Conservation (phyloP, 2,888 invertebrate species). For the Phytoseiulus persimilis region DNA sequence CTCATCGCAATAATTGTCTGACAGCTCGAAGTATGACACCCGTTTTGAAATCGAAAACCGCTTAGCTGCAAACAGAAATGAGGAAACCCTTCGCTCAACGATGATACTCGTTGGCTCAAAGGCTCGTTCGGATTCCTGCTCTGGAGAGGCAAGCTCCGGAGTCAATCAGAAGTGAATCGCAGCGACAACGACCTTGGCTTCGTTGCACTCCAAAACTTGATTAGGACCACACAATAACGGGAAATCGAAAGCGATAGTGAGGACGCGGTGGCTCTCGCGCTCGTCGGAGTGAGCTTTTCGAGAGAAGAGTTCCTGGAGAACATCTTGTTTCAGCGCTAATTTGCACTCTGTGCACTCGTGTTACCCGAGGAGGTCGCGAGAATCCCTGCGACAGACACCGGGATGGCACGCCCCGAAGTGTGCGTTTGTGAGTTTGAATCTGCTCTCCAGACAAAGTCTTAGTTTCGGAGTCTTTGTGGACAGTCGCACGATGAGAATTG, state of each 20-base stretch:
- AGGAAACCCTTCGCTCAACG: not conserved
- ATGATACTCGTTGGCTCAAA: not conserved
- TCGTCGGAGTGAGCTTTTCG: no score
- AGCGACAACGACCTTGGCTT: not conserved
- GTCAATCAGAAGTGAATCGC: not conserved
- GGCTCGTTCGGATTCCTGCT: not conserved
- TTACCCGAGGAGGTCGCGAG: not conserved
- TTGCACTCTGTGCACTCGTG: not conserved
- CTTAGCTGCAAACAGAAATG: conserved; percentile 31
- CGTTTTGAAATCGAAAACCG: conserved; percentile 37
- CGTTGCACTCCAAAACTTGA: not conserved
- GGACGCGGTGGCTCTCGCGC: not conserved
- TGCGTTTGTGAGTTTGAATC: not conserved
- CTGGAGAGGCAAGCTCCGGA: not conserved
- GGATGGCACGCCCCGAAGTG: not conserved
- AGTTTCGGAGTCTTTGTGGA: no score
- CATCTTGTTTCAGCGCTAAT: no score
- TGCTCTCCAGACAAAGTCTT: no score
- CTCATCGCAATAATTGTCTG: conserved; percentile 16
- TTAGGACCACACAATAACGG: not conserved
- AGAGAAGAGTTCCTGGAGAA: no score
- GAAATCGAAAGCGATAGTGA: not conserved
- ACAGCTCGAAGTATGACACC: conserved; percentile 25
- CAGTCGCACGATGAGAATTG: no score
- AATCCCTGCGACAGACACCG: not conserved